phyloP scores from a whole-genome alignment of 2,113 vertebrate genomes.

The Neolamprologus sp. region DNA sequence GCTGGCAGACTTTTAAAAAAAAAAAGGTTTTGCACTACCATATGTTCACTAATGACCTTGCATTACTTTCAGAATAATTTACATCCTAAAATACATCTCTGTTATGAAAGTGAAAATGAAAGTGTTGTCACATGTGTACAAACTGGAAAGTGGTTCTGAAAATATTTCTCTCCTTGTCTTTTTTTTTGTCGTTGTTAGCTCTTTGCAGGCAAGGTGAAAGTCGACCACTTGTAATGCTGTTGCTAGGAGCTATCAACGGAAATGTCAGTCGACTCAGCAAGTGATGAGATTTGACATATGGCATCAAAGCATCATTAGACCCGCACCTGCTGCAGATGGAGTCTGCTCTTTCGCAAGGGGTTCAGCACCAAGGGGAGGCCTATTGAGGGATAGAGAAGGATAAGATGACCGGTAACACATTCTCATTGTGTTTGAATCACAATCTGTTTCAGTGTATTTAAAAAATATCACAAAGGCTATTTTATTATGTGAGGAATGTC shows the following conservation, averaged over 20 bases:
- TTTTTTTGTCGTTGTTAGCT: background rate
- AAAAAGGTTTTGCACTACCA: background rate
- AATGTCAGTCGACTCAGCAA: constrained; percentile 95
- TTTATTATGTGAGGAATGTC: background rate
- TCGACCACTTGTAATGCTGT: constrained; percentile 60
- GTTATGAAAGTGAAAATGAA: background rate
- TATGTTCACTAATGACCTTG: background rate
- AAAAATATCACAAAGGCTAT: background rate
- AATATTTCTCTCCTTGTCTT: constrained; percentile 16
- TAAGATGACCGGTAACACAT: constrained; percentile 56
- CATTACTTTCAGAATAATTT: background rate
- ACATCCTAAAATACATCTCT: background rate
- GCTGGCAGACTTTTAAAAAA: background rate
- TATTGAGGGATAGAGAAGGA: constrained; percentile 65
- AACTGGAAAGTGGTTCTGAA: constrained; percentile 41
- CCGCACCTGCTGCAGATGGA: constrained; percentile 83
- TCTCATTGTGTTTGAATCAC: constrained; percentile 7
- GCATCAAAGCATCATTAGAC: constrained; percentile 94
- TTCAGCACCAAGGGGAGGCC: constrained; percentile 72
- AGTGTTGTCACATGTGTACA: background rate
- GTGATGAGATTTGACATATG: constrained; percentile 96
- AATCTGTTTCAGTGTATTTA: constrained; percentile 11
- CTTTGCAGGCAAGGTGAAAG: constrained; percentile 25
- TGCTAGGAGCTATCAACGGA: constrained; percentile 80
- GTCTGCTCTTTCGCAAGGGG: constrained; percentile 74